Evolutionary conservation across 2,797 vertebrate genomes (phyloP).

Genomic region (Pseudocheirus occidentalis): DNA sequence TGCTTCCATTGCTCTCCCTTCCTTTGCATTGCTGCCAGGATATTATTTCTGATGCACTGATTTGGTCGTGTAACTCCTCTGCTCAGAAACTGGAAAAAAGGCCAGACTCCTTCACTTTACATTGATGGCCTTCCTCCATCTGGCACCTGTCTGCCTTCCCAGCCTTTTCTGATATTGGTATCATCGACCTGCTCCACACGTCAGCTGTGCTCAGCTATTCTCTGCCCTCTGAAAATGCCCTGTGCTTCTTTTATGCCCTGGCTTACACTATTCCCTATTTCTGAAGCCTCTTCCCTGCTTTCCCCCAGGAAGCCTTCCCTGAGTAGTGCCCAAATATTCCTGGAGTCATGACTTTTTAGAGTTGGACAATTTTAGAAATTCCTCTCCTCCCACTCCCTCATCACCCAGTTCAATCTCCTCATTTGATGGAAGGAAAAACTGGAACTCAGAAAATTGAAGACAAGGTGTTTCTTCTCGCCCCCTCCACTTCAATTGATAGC

Average conservation of each 20-base stretch:
- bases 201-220: neutral
- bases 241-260: neutral
- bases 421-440: neutral
- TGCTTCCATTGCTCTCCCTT: neutral
- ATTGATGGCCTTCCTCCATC: neutral
- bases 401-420: neutral
- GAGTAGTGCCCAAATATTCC: neutral
- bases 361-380: neutral
- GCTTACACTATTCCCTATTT: neutral
- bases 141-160: neutral
- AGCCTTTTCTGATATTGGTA: neutral
- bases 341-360: neutral
- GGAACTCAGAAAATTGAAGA: neutral
- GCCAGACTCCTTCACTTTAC: neutral
- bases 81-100: neutral
- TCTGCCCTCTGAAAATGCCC: neutral
- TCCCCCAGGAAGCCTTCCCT: neutral
- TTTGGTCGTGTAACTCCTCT: neutral
- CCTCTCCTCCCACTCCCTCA: no score
- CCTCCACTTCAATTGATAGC: neutral
- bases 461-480: rapidly evolving
- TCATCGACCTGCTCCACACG: neutral
- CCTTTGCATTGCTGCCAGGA: neutral
- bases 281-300: neutral
- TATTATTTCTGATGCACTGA: neutral